Evolutionary conservation across 2,113 vertebrate species (phyloP).

Genomic region (Laterallus jamaicensis): DNA sequence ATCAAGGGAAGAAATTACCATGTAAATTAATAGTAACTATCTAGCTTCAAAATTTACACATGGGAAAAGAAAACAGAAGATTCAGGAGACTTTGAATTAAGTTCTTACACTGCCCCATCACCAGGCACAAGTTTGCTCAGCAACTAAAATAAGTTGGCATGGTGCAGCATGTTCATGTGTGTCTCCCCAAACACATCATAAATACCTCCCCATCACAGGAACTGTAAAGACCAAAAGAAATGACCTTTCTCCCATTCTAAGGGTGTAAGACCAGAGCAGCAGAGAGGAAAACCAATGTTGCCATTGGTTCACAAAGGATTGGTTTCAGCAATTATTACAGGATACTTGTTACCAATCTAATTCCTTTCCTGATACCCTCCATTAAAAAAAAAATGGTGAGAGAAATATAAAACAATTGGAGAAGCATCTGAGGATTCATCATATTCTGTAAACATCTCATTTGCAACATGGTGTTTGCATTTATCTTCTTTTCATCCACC

Average conservation of each 20-base stretch:
- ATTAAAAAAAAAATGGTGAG: not conserved
- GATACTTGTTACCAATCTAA: not conserved
- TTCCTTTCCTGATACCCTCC: not conserved
- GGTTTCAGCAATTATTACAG: not conserved
- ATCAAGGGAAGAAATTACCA: not conserved
- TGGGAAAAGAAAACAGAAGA: not conserved
- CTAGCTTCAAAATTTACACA: not conserved
- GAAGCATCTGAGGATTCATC: not conserved
- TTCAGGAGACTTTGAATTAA: not conserved
- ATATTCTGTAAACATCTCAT: constrained; percentile 14
- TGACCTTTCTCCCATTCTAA: not conserved
- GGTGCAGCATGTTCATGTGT: not conserved
- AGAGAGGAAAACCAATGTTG: not conserved
- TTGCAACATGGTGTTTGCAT: constrained; percentile 10
- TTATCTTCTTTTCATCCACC: constrained; percentile 29
- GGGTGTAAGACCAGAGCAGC: not conserved
- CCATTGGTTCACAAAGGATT: not conserved
- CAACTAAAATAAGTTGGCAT: not conserved
- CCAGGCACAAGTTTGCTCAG: not conserved
- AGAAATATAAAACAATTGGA: constrained; percentile 7
- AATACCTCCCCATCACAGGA: not conserved
- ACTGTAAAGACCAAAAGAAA: not conserved
- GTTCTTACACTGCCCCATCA: not conserved
- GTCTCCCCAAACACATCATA: not conserved
- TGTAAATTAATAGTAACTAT: not conserved